phyloP scores from a whole-genome alignment of 2,888 invertebrate species.

The Drosophila aldrichi region DNA sequence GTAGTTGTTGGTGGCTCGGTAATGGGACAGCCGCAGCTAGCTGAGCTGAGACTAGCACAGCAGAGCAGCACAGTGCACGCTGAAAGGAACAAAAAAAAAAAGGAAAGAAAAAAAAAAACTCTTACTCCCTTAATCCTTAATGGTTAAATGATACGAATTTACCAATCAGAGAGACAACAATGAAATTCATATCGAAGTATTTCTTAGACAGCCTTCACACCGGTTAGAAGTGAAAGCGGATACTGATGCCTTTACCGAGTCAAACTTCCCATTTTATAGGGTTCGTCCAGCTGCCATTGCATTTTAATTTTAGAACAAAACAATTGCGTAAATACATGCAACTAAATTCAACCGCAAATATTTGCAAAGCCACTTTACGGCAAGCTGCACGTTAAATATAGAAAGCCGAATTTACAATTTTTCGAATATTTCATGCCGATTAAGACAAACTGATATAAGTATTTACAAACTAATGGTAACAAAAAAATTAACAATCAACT shows the following conservation, averaged over 20 bases:
- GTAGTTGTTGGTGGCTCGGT: not conserved
- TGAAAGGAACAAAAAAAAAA: not conserved
- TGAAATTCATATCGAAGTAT: conserved; percentile 20
- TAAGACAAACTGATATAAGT: too few species aligned
- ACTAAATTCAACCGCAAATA: conserved; percentile 11
- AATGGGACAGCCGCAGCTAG: not conserved
- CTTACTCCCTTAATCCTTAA: not conserved
- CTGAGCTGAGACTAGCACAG: not conserved
- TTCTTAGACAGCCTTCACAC: conserved; percentile 6
- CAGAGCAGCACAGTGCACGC: conserved; percentile 15
- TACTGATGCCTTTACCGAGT: conserved; percentile 8
- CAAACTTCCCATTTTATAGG: conserved; percentile 17
- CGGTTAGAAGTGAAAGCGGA: conserved; percentile 5
- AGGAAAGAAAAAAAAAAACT: not conserved
- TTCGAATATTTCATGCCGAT: too few species aligned
- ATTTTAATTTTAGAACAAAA: not conserved
- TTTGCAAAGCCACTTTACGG: conserved; percentile 11
- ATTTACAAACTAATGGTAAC: too few species aligned
- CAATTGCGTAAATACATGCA: conserved; percentile 29
- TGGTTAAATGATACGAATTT: not conserved
- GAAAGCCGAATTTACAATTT: not conserved
- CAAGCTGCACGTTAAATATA: conserved; percentile 7
- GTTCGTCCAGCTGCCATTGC: not conserved
- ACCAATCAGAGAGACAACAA: conserved; percentile 28
- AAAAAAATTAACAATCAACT: too few species aligned